phyloP scores from a whole-genome alignment of 2,888 invertebrate genomes.

The Elegia similella region DNA sequence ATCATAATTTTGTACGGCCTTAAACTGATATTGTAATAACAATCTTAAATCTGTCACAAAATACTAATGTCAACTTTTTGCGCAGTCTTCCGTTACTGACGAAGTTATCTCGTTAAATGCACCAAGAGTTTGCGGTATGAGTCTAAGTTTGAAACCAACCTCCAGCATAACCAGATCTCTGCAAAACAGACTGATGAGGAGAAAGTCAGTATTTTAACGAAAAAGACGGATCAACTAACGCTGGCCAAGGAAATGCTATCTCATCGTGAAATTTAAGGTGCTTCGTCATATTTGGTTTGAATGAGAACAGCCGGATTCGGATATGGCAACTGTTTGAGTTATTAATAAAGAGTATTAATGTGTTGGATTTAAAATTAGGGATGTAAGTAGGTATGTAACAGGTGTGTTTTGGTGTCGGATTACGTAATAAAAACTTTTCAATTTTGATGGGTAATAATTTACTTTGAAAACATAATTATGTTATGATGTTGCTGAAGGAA shows the following conservation, averaged over 20 bases:
- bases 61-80: slow-evolving; percentile 49
- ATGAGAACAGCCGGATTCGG: slow-evolving; percentile 18
- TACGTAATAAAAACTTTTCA: neutral
- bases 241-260: slow-evolving; percentile 36
- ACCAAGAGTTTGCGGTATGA: slow-evolving; percentile 58
- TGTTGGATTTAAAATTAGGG: slow-evolving; percentile 2
- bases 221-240: slow-evolving; percentile 29
- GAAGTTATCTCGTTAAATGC: slow-evolving; percentile 74
- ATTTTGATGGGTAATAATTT: no score
- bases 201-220: slow-evolving; percentile 17
- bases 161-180: slow-evolving; percentile 39
- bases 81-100: slow-evolving; percentile 47
- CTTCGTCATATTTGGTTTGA: slow-evolving; percentile 43
- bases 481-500: no score
- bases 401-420: neutral
- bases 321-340: slow-evolving; percentile 20
- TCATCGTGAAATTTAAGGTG: slow-evolving; percentile 40
- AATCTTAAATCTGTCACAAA: slow-evolving; percentile 1
- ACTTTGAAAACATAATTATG: no score
- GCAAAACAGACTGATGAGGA: slow-evolving; percentile 25
- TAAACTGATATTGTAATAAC: neutral
- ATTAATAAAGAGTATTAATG: slow-evolving; percentile 19
- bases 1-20: no score
- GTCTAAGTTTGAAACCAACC: slow-evolving; percentile 44
- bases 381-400: neutral